phyloP scores from a whole-genome alignment of 2,888 invertebrate species.

The Hypomecis punctinalis region DNA sequence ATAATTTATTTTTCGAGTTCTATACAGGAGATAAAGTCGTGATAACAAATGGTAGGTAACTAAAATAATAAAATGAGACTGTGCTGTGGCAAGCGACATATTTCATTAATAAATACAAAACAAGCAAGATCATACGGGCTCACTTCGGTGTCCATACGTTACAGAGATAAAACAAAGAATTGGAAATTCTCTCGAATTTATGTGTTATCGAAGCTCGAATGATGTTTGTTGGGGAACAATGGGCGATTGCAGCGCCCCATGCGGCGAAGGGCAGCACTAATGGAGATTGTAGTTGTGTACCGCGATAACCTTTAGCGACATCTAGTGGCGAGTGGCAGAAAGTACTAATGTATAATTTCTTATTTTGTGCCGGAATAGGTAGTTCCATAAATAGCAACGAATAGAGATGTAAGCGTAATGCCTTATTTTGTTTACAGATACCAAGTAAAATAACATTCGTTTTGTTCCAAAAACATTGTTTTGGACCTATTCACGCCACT shows the following conservation, averaged over 20 bases:
- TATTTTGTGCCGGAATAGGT: no score
- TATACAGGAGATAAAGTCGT: constrained; percentile 83
- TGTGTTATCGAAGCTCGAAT: constrained; percentile 80
- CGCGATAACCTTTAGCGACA: constrained; percentile 64
- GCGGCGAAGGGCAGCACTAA: constrained; percentile 70
- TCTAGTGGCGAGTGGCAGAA: constrained; percentile 72
- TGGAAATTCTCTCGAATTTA: constrained; percentile 78
- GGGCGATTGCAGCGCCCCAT: constrained; percentile 83
- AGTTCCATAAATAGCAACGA: no score
- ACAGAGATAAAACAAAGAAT: constrained; percentile 84
- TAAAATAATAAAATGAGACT: constrained; percentile 83
- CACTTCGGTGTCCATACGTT: constrained; percentile 85
- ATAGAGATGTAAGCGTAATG: no score
- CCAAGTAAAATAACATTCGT: no score
- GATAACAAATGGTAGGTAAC: constrained; percentile 85
- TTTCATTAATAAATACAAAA: constrained; percentile 85
- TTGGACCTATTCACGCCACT: no score
- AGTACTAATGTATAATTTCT: constrained; percentile 41
- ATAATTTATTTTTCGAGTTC: constrained; percentile 82
- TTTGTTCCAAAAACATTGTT: no score
- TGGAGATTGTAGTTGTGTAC: constrained; percentile 38
- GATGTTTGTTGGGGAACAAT: constrained; percentile 75
- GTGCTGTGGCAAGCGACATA: constrained; percentile 78
- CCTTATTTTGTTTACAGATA: no score
- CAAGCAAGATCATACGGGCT: constrained; percentile 81